phyloP scores from a whole-genome alignment of 2,797 vertebrate genomes.

The Australoheros facetus region DNA sequence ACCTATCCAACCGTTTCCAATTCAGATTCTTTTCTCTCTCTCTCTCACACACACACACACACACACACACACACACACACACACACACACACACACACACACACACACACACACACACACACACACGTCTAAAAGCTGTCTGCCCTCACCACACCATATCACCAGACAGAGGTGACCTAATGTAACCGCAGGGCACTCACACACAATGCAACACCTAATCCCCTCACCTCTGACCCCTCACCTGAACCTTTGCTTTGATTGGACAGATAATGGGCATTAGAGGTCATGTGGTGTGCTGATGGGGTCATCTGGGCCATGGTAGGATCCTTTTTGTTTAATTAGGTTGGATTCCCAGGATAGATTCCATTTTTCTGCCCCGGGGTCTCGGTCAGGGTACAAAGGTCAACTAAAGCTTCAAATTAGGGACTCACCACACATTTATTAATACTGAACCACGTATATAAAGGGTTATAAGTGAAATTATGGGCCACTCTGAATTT shows the following conservation, averaged over 20 bases:
- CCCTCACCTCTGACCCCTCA: conserved; percentile 41
- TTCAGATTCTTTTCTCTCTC: too few species aligned
- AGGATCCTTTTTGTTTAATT: conserved; percentile 33
- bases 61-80: neutral
- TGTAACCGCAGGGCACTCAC: conserved; percentile 5
- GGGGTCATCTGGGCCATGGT: neutral
- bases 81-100: conserved; percentile 4
- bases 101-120: neutral
- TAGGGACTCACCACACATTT: neutral
- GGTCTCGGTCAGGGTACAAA: neutral
- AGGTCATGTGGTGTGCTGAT: conserved; percentile 29
- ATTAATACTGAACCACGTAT: neutral
- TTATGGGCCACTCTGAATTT: neutral
- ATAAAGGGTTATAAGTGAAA: neutral
- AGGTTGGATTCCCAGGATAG: conserved; percentile 20
- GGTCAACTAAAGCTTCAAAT: neutral
- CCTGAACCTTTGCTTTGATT: conserved; percentile 15
- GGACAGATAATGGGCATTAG: conserved; percentile 9
- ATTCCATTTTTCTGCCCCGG: neutral
- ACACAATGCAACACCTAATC: conserved; percentile 26
- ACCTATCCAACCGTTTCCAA: too few species aligned
- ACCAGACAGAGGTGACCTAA: conserved; percentile 20
- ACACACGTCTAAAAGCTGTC: neutral
- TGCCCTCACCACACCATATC: neutral
- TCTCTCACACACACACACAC: too few species aligned